Conservation (phyloP, 2,888 invertebrate genomes). For the Prionchulus punctatus region DNA sequence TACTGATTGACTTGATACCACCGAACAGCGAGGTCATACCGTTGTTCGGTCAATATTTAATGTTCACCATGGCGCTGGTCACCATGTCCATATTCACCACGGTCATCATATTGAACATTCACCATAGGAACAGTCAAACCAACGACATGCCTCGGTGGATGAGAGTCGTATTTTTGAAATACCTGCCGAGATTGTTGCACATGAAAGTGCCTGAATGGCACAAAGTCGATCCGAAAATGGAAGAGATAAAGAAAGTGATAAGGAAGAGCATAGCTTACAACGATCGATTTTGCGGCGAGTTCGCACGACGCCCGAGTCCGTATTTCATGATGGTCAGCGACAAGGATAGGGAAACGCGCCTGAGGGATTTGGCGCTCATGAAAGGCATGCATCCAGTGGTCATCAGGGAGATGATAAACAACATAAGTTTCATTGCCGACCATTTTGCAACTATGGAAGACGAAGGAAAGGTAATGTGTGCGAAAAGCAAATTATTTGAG, state of each 20-base stretch:
- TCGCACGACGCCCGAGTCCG: constrained; percentile 21
- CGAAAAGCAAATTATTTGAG: no score
- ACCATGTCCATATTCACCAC: constrained; percentile 22
- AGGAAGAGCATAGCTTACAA: background rate
- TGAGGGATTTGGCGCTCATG: constrained; percentile 24
- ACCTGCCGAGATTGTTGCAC: constrained; percentile 21
- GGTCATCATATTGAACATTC: constrained; percentile 28
- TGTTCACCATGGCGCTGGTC: constrained; percentile 31
- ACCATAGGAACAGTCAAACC: constrained; percentile 26
- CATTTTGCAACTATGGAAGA: constrained; percentile 10
- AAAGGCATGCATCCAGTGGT: constrained; percentile 16
- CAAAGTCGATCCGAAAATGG: background rate
- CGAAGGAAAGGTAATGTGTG: constrained; percentile 10
- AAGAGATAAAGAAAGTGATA: background rate
- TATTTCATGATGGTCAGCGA: constrained; percentile 21
- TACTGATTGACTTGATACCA: constrained; percentile 21
- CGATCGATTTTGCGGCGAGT: background rate
- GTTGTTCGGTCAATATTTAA: constrained; percentile 32
- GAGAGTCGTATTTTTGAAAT: constrained; percentile 22
- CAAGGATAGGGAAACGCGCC: constrained; percentile 17
- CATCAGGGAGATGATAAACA: constrained; percentile 5
- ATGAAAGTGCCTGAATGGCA: constrained; percentile 4
- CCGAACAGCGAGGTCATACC: constrained; percentile 31
- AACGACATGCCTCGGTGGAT: constrained; percentile 31
- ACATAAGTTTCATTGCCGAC: constrained; percentile 11